Evolutionary conservation across 1,140 invertebrate species (phyloP).

Genomic region (Hydropsyche tenuis): DNA sequence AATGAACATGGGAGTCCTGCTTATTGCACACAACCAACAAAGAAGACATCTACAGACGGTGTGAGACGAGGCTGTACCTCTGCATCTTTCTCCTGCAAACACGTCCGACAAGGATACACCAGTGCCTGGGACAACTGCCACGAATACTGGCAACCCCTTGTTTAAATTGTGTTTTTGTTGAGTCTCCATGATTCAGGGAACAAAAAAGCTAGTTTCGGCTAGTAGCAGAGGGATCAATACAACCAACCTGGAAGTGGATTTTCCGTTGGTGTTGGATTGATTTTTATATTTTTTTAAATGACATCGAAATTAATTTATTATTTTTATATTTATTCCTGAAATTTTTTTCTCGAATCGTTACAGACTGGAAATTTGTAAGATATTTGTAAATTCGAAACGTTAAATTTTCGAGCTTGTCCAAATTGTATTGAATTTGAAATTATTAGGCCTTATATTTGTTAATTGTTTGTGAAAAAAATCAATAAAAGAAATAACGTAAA

Average conservation of each 20-base stretch:
- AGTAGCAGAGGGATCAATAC: constrained; percentile 38
- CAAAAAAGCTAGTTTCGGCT: background rate
- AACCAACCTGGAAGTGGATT: no score
- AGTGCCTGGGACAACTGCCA: constrained; percentile 49
- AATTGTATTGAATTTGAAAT: no score
- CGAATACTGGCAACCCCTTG: constrained; percentile 36
- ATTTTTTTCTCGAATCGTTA: no score
- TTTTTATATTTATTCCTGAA: no score
- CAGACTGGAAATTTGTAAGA: no score
- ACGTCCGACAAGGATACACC: constrained; percentile 51
- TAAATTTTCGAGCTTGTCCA: no score
- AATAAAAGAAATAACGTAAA: background rate
- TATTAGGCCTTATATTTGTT: no score
- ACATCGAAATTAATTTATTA: no score
- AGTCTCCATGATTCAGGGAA: constrained; percentile 29
- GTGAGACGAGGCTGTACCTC: constrained; percentile 53
- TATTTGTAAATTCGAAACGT: no score
- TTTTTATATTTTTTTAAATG: no score
- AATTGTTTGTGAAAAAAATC: no score
- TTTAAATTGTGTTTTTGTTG: constrained; percentile 46
- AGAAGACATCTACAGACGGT: constrained; percentile 60
- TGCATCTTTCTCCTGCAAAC: constrained; percentile 35
- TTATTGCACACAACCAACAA: constrained; percentile 62
- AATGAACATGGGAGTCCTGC: constrained; percentile 69
- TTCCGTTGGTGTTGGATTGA: no score